Evolutionary conservation across 1,140 invertebrate species (phyloP), one percentile per base, ranked within the genome.

Genomic region (Leptonema lineaticorne): DNA sequence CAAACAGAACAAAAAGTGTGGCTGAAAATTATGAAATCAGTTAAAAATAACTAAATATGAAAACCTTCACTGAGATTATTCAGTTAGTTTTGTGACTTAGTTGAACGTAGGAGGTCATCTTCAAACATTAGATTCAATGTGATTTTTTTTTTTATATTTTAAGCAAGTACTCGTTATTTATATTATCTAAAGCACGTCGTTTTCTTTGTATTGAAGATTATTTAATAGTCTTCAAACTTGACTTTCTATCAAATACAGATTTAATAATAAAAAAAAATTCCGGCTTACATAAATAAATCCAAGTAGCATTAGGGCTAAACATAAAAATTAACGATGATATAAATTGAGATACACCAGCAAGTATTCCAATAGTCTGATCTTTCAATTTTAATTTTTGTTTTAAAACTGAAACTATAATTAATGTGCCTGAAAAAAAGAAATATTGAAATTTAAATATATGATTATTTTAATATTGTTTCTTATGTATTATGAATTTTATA

Each of bases 1-100:
- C 73, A 50, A 82, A 78, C 37, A 81, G 77, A 4, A 6, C 20
- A 5, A 57, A 2, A 27, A 30, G 2, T 2, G 11, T 57, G 5
- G 53, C 53, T 57, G 24, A 53, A 53, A 20, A 20, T 24, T 7
- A 48, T 6, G 16, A 14, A 20, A n/a, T n/a, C n/a, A n/a, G n/a
- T n/a, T n/a, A n/a, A 33, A 33, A 33, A 11, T 33, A 33, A 33
- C 11, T 33, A 33, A 33, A 33, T 6, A 33, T 33, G 5, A 33
- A 33, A 6, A 11, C 30, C 5, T 33, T 5, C 5, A 33, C 11
- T 33, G 5, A 33, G 11, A 33, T 33, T 48, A 20, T 48, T 16
- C 16, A 48, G 16, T 16, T n/a, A n/a, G n/a, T n/a, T n/a, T n/a
- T n/a, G n/a, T n/a, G n/a, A n/a, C n/a, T n/a, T n/a, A n/a, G n/a